Evolutionary conservation across 2,113 vertebrate species (phyloP).

Genomic region (Rhineura floridana): DNA sequence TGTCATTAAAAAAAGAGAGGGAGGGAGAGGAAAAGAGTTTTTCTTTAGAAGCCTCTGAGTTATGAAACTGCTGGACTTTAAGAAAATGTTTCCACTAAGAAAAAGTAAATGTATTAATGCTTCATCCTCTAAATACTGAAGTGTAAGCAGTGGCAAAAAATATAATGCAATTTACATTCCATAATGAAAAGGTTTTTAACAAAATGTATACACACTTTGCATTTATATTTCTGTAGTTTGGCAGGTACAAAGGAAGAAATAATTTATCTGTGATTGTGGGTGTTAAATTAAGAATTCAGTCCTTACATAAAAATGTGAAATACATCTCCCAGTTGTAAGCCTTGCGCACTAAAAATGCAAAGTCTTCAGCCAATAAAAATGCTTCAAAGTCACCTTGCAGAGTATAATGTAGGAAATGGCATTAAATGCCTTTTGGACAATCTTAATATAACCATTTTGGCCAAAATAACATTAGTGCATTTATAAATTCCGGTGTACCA

Average conservation of each 20-base stretch:
- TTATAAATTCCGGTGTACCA: conserved; percentile 2
- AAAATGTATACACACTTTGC: conserved; percentile 62
- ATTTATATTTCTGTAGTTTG: conserved; percentile 60
- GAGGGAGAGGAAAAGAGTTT: conserved; percentile 18
- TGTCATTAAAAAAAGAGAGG: not conserved
- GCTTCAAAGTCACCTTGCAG: conserved; percentile 58
- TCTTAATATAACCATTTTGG: conserved; percentile 41
- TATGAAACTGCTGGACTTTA: conserved; percentile 18
- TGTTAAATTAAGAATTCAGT: conserved; percentile 55
- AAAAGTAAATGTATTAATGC: conserved; percentile 9
- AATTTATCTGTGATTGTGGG: conserved; percentile 43
- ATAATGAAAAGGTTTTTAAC: conserved; percentile 67
- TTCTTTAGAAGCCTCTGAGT: conserved; percentile 25
- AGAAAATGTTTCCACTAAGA: conserved; percentile 33
- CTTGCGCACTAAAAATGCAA: conserved; percentile 51
- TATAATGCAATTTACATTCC: conserved; percentile 60
- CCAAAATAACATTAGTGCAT: conserved; percentile 19
- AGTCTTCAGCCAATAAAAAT: conserved; percentile 57
- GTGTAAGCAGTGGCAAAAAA: conserved; percentile 35
- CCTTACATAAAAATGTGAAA: conserved; percentile 62
- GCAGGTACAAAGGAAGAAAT: conserved; percentile 43
- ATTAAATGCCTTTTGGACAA: conserved; percentile 15
- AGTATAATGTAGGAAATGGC: not conserved
- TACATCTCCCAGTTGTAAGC: conserved; percentile 41
- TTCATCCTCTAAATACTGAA: conserved; percentile 45